A percentile compares a stretch with the other conserved stretches of the same genome.
Conservation (phyloP, 2,888 invertebrate species). For the Erpobdella octoculata region DNA sequence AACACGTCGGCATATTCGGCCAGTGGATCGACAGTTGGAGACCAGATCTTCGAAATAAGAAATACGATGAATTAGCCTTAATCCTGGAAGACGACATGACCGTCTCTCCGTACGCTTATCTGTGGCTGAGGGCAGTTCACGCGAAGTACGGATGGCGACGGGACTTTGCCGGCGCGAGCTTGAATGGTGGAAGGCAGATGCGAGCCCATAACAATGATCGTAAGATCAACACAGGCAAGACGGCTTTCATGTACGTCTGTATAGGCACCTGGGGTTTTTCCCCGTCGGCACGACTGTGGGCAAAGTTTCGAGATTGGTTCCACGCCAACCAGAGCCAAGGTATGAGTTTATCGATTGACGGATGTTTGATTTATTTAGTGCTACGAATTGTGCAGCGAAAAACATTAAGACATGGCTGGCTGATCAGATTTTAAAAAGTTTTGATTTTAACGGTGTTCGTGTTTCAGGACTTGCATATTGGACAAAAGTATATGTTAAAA, state of each 20-base stretch:
- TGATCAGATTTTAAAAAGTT: no score
- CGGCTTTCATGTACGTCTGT: constrained; percentile 29
- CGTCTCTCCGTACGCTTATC: constrained; percentile 29
- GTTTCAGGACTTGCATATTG: no score
- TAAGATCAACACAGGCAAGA: not conserved
- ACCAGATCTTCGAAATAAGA: not conserved
- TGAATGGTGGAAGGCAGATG: constrained; percentile 32
- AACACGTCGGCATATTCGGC: constrained; percentile 33
- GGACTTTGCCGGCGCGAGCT: constrained; percentile 27
- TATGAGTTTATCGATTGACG: no score
- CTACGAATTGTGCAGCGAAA: no score
- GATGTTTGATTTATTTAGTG: no score
- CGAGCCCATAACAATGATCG: constrained; percentile 9
- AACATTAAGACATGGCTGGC: no score
- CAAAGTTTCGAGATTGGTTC: constrained; percentile 28
- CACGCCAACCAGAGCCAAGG: no score
- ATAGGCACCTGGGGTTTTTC: constrained; percentile 33
- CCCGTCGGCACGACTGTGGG: constrained; percentile 29
- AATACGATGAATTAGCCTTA: constrained; percentile 29
- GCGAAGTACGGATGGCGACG: not conserved
- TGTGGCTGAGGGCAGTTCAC: constrained; percentile 28
- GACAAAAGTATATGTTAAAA: no score
- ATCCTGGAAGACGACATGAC: constrained; percentile 35
- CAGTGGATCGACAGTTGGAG: constrained; percentile 35
- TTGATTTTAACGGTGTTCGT: no score